Conservation (phyloP, 2,888 invertebrate species). For the Siphlonurus alternatus region DNA sequence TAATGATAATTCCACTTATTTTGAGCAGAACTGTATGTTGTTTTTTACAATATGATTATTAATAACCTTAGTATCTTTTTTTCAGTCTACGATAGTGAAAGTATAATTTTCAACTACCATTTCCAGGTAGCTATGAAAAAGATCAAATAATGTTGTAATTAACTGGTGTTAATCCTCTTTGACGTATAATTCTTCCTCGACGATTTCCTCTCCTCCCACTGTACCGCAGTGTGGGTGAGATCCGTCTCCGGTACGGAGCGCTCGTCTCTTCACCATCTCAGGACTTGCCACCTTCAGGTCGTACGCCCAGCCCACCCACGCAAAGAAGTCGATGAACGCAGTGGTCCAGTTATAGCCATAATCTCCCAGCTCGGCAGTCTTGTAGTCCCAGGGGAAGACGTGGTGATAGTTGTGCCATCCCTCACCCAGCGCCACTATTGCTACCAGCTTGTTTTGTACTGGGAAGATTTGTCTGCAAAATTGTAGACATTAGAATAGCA, state of each 20-base stretch:
- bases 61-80: too few relatives aligned
- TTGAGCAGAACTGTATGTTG: too few relatives aligned
- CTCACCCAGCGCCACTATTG: conserved; percentile 21
- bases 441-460: conserved; percentile 24
- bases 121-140: too few relatives aligned
- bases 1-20: too few relatives aligned
- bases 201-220: neutral
- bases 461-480: conserved; percentile 16
- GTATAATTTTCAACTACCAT: too few relatives aligned
- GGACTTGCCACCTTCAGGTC: conserved; percentile 24
- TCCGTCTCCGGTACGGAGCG: conserved; percentile 18
- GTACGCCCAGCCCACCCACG: conserved; percentile 26
- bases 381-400: conserved; percentile 31
- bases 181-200: neutral
- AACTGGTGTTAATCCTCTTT: too few relatives aligned
- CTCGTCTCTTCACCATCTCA: conserved; percentile 21
- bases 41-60: too few relatives aligned
- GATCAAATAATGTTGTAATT: too few relatives aligned
- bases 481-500: too few relatives aligned
- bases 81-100: too few relatives aligned
- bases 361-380: conserved; percentile 27
- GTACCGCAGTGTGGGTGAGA: conserved; percentile 3
- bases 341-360: conserved; percentile 22
- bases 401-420: conserved; percentile 35
- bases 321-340: conserved; percentile 20